Conservation (phyloP, 1,140 invertebrate species). For the Temnothorax curvispinosus region DNA sequence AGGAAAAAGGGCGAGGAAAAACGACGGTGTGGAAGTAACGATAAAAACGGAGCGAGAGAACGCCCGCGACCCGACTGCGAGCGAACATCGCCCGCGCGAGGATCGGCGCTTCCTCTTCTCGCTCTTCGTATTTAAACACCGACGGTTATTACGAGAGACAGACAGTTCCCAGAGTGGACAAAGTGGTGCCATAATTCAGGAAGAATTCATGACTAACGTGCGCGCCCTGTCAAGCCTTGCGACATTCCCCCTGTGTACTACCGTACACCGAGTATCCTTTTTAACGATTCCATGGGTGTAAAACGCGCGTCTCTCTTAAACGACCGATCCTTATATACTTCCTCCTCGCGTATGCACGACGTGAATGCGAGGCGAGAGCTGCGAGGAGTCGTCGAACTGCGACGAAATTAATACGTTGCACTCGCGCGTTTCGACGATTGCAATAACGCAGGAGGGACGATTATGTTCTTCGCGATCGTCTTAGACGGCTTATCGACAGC, state of each 20-base stretch:
- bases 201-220: conserved; percentile 66
- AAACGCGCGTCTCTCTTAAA: conserved; percentile 54
- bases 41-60: conserved; percentile 47
- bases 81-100: not conserved
- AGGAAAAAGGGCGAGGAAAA: conserved; percentile 55
- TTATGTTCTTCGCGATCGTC: conserved; percentile 1
- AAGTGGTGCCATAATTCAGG: conserved; percentile 71
- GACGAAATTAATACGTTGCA: conserved; percentile 34
- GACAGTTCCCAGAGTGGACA: conserved; percentile 62
- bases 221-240: conserved; percentile 41
- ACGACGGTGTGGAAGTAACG: conserved; percentile 12
- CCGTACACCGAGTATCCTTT: conserved; percentile 40
- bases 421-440: conserved; percentile 4
- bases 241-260: conserved; percentile 25
- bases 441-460: not conserved
- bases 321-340: conserved; percentile 51
- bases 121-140: conserved; percentile 44
- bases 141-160: conserved; percentile 65
- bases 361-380: not conserved
- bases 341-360: not conserved
- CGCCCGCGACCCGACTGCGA: not conserved
- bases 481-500: conserved; percentile 19
- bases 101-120: conserved; percentile 10
- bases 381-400: not conserved
- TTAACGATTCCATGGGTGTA: conserved; percentile 64